Base-by-base conservation (phyloP, 2,797 vertebrate genomes). In the Acanthurus leucopareius region DNA sequence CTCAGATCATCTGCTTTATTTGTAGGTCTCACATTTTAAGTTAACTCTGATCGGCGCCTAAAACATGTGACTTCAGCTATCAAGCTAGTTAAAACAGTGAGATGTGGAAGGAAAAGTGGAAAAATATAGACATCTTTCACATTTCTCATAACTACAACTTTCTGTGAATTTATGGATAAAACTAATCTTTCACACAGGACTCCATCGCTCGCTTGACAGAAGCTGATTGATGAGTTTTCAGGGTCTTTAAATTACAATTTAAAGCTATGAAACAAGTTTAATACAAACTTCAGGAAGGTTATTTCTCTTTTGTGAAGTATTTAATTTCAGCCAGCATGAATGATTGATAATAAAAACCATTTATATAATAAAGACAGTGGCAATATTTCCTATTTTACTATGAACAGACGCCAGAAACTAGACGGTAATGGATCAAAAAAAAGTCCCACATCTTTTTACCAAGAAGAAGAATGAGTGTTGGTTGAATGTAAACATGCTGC, bases 381-480 rank as follows among this genome's bases (percentile, higher is more conserved):
- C 11, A 56, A 25, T 25, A 53, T 52, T 47, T 42, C 15, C 59
- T 15, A 73, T 57, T 25, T 38, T 65, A 32, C 15, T 61, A 3
- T 45, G 10, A 8, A 11, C 44, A 32, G 44, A 73, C 3, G 56
- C 0, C 3, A 71, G 62, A 61, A 63, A 53, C 77, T 20, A 70
- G 38, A 74, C 58, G 14, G 9, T n/a, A 40, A 17, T 63, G 15
- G 32, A 35, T 51, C 56, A 65, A 28, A 57, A 56, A 56, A 19
- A 69, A 69, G 79, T 15, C 52, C 58, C 54, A 22, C 11, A 49
- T 25, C 58, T 4, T 5, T 19, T n/a, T 11, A 32, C 49, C 47
- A 22, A 76, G 42, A 73, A 74, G 75, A 83, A 51, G 53, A 53
- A 14, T 20, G 10, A 22, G 68, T 22, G 56, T 7, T 19, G 2